A percentile compares a stretch with the other conserved stretches of the same genome.
These are phyloP conservation scores for Oxygymnocypris stewartii DNA, from an alignment of 2,113 vertebrate genomes.

Conservation along the genomic window DNA sequence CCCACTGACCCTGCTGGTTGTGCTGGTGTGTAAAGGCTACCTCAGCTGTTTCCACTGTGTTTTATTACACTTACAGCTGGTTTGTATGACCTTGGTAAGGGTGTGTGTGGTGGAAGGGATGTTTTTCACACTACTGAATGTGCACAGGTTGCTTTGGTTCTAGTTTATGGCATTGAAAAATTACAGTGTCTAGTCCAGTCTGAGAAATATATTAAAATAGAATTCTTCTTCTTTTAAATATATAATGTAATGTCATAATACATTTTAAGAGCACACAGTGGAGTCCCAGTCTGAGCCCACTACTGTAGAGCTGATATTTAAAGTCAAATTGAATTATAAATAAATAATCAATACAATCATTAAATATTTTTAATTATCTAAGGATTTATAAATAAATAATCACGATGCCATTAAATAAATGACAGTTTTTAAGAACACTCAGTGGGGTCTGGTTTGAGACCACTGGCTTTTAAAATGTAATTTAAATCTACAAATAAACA, in stretches of 20 bases:
- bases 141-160: constrained; percentile 9
- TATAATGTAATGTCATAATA: background rate
- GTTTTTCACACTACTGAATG: background rate
- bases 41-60: constrained; percentile 52
- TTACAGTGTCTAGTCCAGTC: background rate
- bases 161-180: constrained; percentile 24
- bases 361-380: background rate
- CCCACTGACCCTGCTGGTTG: constrained; percentile 42
- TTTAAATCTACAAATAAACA: no score
- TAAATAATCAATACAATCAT: no score
- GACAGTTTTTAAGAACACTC: no score
- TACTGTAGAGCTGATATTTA: background rate
- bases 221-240: background rate
- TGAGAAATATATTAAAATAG: background rate
- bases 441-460: no score
- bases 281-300: background rate
- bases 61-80: constrained; percentile 65
- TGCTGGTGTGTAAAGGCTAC: constrained; percentile 28
- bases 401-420: no score
- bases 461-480: no score
- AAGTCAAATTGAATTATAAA: background rate
- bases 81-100: constrained; percentile 68
- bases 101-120: background rate
- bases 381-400: no score
- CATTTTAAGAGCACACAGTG: background rate